Evolutionary conservation across 2,888 invertebrate species (phyloP).

Genomic region (Microctonus hyperodae): DNA sequence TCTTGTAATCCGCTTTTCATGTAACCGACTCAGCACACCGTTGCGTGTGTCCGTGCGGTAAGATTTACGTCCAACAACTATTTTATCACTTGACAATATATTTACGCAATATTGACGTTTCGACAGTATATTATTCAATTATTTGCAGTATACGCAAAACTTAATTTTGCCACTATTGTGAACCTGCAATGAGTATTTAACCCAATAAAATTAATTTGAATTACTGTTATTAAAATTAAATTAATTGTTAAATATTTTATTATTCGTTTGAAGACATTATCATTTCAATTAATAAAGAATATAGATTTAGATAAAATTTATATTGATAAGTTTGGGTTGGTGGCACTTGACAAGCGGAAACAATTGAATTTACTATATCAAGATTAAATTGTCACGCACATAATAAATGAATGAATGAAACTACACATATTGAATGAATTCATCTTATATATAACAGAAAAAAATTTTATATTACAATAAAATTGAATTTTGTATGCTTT

Average conservation of each 20-base stretch:
- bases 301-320: not conserved
- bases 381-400: constrained; percentile 21
- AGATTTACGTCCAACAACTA: constrained; percentile 35
- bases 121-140: constrained; percentile 17
- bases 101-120: constrained; percentile 10
- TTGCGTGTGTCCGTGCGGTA: constrained; percentile 44
- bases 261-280: not conserved
- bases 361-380: constrained; percentile 16
- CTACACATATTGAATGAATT: not conserved
- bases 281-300: not conserved
- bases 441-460: not conserved
- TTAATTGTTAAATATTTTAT: not conserved
- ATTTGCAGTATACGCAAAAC: not conserved
- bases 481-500: not conserved
- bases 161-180: not conserved
- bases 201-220: not conserved
- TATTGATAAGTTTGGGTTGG: not conserved
- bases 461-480: not conserved
- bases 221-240: too few relatives aligned
- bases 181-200: not conserved
- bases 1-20: constrained; percentile 58
- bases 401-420: constrained; percentile 10
- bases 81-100: constrained; percentile 1
- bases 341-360: not conserved
- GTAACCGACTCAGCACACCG: constrained; percentile 48